Evolutionary conservation across 1,140 invertebrate genomes (phyloP), one percentile per base, ranked within the genome.

Genomic region (Lepidostoma basale): DNA sequence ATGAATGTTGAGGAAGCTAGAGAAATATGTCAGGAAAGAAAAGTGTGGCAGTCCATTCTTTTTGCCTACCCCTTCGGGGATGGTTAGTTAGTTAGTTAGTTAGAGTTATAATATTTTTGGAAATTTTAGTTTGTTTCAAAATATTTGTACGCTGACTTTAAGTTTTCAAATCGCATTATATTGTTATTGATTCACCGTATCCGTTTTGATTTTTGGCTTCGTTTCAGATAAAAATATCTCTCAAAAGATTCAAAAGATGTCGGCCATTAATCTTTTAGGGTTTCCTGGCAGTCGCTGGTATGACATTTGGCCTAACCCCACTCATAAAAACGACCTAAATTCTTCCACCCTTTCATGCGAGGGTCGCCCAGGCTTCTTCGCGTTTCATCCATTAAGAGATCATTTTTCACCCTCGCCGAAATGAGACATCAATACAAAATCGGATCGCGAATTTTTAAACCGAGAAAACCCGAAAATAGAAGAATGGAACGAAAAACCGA

Each of bases 361-460:
- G 28, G 52, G 28, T 30, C 36, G n/a, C 16, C 26, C 6, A 18
- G 4, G 14, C 26, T 56, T 54, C 49, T 54, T 54, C 49, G 20
- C 25, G 49, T 54, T 54, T 18, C 52, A 33, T 56, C 52, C 52
- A 56, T 56, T 56, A 56, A 30, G 52, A 56, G 26, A 56, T 56
- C 52, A 56, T 56, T 56, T 56, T 56, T 56, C 52, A 56, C 28
- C 4, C 33, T 12, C 28, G 26, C 20, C 26, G 36, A 45, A 56
- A 56, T 33, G 52, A 36, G 30, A 56, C 28, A 33, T 36, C 52
- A 33, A 56, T 56, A 56, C 28, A 33, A 20, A 56, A 56, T 14
- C n/a, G n/a, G n/a, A n/a, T n/a, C n/a, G n/a, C n/a, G n/a, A n/a
- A n/a, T n/a, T n/a, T n/a, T n/a, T n/a, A n/a, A n/a, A n/a, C n/a